Evolutionary conservation across 2,888 invertebrate genomes (phyloP).

Genomic region (Cantharis lateralis): DNA sequence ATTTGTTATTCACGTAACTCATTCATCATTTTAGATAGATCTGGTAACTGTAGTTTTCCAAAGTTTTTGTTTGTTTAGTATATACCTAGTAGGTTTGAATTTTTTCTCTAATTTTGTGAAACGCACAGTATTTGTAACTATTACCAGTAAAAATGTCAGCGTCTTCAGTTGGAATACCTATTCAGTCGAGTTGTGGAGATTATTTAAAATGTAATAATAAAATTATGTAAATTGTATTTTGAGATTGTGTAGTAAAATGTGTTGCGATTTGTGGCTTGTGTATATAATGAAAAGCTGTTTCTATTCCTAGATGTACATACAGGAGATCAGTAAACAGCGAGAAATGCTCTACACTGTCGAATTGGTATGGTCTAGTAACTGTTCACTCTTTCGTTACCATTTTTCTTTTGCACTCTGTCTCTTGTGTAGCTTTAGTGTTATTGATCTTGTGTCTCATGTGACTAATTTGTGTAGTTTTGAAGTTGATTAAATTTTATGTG

Average conservation of each 20-base stretch:
- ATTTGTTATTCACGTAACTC: constrained; percentile 12
- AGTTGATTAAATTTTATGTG: constrained; percentile 1
- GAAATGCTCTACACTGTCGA: constrained; percentile 83
- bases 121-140: not conserved
- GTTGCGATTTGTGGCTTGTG: constrained; percentile 48
- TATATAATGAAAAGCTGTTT: constrained; percentile 56
- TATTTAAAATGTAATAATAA: not conserved
- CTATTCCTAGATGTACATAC: constrained; percentile 78
- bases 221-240: not conserved
- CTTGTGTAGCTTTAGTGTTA: constrained; percentile 26
- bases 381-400: constrained; percentile 24
- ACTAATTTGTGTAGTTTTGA: not conserved
- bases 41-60: not conserved
- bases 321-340: constrained; percentile 88
- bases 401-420: constrained; percentile 25
- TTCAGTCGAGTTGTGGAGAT: not conserved
- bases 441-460: constrained; percentile 21
- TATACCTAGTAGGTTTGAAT: not conserved
- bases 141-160: not conserved
- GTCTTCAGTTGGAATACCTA: not conserved
- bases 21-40: constrained; percentile 19
- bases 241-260: constrained; percentile 11
- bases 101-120: not conserved
- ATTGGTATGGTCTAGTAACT: constrained; percentile 66
- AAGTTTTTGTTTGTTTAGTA: not conserved